Base-by-base conservation (phyloP, 2,797 vertebrate genomes). In the Scolopax rusticola region DNA sequence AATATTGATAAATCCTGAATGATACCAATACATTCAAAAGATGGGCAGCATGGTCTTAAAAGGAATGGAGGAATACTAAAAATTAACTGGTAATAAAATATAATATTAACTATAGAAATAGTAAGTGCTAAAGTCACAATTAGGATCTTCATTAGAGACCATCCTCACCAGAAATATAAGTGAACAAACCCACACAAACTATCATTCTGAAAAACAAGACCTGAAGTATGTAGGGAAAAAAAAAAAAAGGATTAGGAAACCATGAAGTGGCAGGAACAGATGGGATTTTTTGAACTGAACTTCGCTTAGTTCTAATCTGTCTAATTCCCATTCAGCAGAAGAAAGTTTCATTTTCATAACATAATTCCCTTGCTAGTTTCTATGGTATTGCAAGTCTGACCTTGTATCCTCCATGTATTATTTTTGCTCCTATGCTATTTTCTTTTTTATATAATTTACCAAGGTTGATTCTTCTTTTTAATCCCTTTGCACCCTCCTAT, bases 401-500 rank as follows among this genome's bases (percentile, higher is more conserved):
- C 84, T 45, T 57, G 36, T 81, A 45, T 76, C 48, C 28, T 79
- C 23, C 28, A 20, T 16, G 32, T 45, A 88, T 84, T 91, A 79
- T 79, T 92, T 93, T 73, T 93, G 28, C 43, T 71, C 30, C 75
- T 59, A 19, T 7, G 3, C 30, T 75, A 32, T 90, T 95, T 96
- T 54, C n/a, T 74, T 86, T 70, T 78, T 82, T 32, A 82, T 87
- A 57, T 61, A 57, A 75, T 77, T 95, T 94, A 77, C 86, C 61
- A 73, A 32, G 67, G 27, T 27, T 51, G 71, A 70, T 80, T 80
- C 71, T 89, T 94, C 73, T 92, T 97, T 96, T 90, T 93, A 94
- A 97, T 97, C 93, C 87, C 78, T 80, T 90, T 79, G 28, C 77
- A 83, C 70, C 83, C 91, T 95, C 78, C 89, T 89, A 50, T 95